Conservation (phyloP, 2,797 vertebrate genomes). For the Rhabdophis nuchalis region DNA sequence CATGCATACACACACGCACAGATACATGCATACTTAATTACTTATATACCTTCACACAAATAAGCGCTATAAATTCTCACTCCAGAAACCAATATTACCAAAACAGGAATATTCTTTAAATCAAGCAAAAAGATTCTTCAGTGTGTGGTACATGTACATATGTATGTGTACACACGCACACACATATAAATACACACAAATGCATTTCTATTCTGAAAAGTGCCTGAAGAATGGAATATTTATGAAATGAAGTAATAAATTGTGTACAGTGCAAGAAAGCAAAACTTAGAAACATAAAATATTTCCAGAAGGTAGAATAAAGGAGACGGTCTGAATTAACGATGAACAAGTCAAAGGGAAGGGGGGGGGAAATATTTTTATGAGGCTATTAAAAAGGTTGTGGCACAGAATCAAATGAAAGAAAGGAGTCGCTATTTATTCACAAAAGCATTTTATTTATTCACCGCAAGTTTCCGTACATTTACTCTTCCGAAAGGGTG, state of each 20-base stretch:
- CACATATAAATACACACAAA: background rate
- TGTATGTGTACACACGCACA: background rate
- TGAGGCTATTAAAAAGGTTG: background rate
- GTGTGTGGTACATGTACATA: background rate
- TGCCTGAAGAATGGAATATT: background rate
- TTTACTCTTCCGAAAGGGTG: constrained; percentile 22
- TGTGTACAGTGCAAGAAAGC: background rate
- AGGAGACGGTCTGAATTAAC: background rate
- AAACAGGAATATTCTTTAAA: background rate
- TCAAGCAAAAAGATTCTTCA: background rate
- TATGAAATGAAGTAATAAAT: background rate
- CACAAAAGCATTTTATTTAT: constrained; percentile 12
- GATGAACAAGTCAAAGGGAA: background rate
- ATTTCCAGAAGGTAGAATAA: background rate
- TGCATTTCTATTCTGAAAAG: background rate
- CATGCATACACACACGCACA: no score
- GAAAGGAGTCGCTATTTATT: background rate
- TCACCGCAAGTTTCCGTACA: constrained; percentile 21
- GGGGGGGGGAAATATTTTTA: background rate
- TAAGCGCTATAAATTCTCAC: background rate
- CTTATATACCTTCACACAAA: background rate
- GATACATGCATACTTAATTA: no score
- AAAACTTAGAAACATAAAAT: background rate
- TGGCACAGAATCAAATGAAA: background rate
- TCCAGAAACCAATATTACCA: background rate